Conservation (phyloP, 2,797 vertebrate genomes). For the Delichon dasypus region DNA sequence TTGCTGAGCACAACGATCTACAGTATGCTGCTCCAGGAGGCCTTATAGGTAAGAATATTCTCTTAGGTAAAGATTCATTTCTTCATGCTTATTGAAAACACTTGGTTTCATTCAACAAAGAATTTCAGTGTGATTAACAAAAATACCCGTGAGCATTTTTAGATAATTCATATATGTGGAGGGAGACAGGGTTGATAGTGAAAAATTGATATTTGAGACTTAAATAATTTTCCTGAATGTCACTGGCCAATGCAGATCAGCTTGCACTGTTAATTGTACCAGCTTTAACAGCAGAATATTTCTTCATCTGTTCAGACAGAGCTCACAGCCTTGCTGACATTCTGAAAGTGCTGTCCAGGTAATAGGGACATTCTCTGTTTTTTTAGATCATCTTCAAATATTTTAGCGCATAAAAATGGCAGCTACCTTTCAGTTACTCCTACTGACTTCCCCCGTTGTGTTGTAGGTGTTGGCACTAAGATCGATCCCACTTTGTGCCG, state of each 20-base stretch:
- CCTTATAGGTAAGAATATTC: slow-evolving; percentile 86
- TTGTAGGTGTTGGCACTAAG: slow-evolving; percentile 94
- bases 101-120: neutral
- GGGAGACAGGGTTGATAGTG: neutral
- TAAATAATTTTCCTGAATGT: neutral
- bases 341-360: neutral
- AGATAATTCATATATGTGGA: neutral
- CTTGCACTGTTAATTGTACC: neutral
- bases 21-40: slow-evolving; percentile 97
- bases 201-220: neutral
- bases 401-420: neutral
- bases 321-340: neutral
- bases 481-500: slow-evolving; percentile 97
- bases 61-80: neutral
- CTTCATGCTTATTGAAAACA: neutral
- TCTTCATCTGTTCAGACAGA: neutral
- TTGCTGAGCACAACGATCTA: slow-evolving; percentile 97
- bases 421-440: neutral
- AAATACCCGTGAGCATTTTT: neutral
- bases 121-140: neutral
- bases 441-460: neutral
- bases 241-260: neutral
- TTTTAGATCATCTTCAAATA: neutral
- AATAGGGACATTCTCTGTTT: neutral
- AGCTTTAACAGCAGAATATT: neutral